A percentile compares a stretch with the other conserved stretches of the same genome.
Conservation (phyloP, 2,797 vertebrate species). For the Paramormyrops hopkinsi region DNA sequence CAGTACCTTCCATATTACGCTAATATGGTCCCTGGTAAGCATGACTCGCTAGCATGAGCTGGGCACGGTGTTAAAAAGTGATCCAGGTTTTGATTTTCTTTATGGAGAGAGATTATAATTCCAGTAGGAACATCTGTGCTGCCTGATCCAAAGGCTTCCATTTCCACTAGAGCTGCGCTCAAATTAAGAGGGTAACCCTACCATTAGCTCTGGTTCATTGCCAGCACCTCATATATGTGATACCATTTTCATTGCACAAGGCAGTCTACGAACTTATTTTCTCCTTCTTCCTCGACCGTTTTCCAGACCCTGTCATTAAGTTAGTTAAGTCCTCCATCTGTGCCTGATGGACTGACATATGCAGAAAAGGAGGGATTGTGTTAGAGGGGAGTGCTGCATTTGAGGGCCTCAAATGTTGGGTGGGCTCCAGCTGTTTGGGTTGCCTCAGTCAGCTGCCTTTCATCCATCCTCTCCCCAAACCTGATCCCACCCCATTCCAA, state of each 20-base stretch:
- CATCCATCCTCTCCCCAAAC: neutral
- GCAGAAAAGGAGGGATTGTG: neutral
- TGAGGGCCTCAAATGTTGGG: neutral
- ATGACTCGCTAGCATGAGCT: neutral
- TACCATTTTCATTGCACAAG: slow-evolving; percentile 6
- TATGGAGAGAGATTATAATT: slow-evolving; percentile 4
- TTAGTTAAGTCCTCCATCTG: neutral
- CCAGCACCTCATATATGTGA: slow-evolving; percentile 1
- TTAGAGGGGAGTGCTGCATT: neutral
- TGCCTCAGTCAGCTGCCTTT: neutral
- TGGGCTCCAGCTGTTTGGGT: neutral
- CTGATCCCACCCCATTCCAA: neutral
- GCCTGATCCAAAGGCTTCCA: neutral
- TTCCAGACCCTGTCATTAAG: neutral
- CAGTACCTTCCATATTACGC: neutral
- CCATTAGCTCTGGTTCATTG: neutral
- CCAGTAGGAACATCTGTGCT: neutral
- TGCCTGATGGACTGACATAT: neutral
- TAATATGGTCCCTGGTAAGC: neutral
- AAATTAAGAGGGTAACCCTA: slow-evolving; percentile 8
- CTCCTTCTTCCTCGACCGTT: neutral
- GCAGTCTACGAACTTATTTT: neutral
- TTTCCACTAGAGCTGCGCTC: neutral
- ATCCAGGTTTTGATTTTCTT: slow-evolving; percentile 1
- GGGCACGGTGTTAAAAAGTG: neutral